phyloP scores from a whole-genome alignment of 2,797 vertebrate species.

The Squalus acanthias region DNA sequence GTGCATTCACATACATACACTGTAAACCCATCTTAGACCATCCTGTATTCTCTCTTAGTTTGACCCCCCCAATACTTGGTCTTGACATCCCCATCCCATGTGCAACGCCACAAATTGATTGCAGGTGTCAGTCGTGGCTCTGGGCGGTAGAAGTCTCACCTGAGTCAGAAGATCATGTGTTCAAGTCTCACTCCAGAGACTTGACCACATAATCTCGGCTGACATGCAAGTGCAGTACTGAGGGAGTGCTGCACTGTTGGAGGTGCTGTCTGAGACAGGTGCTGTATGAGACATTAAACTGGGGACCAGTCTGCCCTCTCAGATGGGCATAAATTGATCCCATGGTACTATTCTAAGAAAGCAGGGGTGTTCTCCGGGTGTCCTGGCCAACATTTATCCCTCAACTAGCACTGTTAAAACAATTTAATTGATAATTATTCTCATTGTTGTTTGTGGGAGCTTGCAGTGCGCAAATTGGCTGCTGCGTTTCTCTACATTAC shows the following conservation, averaged over 20 bases:
- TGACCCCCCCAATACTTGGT: too few species aligned
- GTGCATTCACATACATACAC: too few species aligned
- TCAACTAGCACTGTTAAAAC: neutral
- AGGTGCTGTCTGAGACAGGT: neutral
- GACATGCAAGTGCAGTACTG: neutral
- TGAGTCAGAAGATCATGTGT: neutral
- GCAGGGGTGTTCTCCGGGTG: neutral
- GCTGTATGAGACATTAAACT: neutral
- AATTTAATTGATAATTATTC: neutral
- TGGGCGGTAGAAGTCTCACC: neutral
- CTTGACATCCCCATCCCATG: too few species aligned
- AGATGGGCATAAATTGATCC: neutral
- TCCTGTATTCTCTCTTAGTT: too few species aligned
- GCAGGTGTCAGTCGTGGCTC: neutral
- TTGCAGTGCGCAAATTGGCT: neutral
- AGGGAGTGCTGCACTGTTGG: neutral
- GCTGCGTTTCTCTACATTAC: neutral
- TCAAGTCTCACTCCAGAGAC: neutral
- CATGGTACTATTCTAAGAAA: neutral
- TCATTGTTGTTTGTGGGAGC: neutral
- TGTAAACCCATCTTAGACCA: too few species aligned
- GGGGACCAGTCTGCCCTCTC: neutral
- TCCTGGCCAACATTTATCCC: neutral
- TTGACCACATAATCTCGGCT: too few species aligned
- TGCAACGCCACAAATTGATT: too few species aligned